Conservation (phyloP, 1,140 invertebrate genomes). For the Acromyrmex heyeri region DNA sequence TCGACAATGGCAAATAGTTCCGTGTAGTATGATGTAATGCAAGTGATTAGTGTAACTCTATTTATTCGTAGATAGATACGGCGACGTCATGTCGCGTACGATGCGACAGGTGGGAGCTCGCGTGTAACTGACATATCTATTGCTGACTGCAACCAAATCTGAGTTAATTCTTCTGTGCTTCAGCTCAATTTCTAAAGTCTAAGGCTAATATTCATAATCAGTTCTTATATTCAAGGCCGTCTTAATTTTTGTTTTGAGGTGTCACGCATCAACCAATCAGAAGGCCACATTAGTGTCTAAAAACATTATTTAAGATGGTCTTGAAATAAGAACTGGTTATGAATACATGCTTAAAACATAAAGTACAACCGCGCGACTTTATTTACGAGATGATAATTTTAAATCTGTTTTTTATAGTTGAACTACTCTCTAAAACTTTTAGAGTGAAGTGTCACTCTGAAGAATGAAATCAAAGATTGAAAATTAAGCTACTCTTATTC, state of each 20-base stretch:
- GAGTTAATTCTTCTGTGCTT: neutral
- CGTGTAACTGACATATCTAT: neutral
- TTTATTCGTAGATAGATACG: conserved; percentile 76
- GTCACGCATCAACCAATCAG: too few species aligned
- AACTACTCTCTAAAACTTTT: too few species aligned
- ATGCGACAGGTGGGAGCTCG: conserved; percentile 27
- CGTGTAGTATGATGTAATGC: conserved; percentile 81
- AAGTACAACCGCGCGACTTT: neutral
- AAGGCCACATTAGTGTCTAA: too few species aligned
- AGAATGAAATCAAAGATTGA: too few species aligned
- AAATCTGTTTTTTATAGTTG: too few species aligned
- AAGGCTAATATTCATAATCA: neutral
- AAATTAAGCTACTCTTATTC: too few species aligned
- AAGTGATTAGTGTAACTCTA: conserved; percentile 81
- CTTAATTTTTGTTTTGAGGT: too few species aligned
- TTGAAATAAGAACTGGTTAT: too few species aligned
- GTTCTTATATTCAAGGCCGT: too few species aligned
- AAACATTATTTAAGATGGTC: too few species aligned
- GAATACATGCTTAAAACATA: neutral
- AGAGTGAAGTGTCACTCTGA: too few species aligned
- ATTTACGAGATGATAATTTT: neutral
- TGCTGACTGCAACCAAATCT: neutral
- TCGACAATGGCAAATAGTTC: conserved; percentile 74
- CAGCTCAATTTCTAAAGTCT: neutral
- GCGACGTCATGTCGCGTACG: neutral